Base-by-base conservation (phyloP, 2,113 vertebrate species). In the Centrocercus urophasianus region DNA sequence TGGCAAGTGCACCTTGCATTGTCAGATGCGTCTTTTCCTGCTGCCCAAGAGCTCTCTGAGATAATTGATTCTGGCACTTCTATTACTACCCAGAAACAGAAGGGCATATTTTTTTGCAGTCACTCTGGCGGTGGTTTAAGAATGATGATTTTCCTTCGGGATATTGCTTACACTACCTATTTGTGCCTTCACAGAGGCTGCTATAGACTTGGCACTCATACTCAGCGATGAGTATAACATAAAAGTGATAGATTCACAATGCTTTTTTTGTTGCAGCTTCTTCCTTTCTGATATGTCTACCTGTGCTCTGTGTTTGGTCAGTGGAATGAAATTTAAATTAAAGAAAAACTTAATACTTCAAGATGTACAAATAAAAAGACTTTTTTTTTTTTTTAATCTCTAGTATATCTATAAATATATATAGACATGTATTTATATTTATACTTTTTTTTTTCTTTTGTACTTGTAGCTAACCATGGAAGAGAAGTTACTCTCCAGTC, bases 41-140 rank as follows among this genome's bases (percentile, higher is more conserved):
- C 27, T 69, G 63, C 54, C 80, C 1, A 0, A 93, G 61, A 90
- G 50, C 57, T 83, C 63, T 84, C 59, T 28, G 22, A 54, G 48
- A 70, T 95, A 96, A 96, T 83, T 88, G 95, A 78, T 81, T 95
- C 83, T 95, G 95, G 65, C 90, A 95, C 57, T 94, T 86, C 93
- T 81, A 88, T 95, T 95, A 90, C 91, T 69, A 83, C n/a, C 76
- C n/a, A 69, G 91, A 86, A 94, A 86, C 47, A 86, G 43, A 78
- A 69, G 63, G 93, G 57, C 90, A 82, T 90, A 43, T 86, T 88
- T 95, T 95, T 93, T 91, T 70, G 54, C 57, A 78, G 82, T 83
- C 13, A 1, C 45, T 78, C 76, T 82, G 76, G 36, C 70, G 71
- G 27, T 10, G 20, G 63, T 54, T 91, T 14, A 27, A 69, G 65